Percentiles rank a stretch among this genome's conserved stretches.
phyloP scores from a whole-genome alignment of 92 coral and sea anemone genomes.

The Palythoa grandiflora region DNA sequence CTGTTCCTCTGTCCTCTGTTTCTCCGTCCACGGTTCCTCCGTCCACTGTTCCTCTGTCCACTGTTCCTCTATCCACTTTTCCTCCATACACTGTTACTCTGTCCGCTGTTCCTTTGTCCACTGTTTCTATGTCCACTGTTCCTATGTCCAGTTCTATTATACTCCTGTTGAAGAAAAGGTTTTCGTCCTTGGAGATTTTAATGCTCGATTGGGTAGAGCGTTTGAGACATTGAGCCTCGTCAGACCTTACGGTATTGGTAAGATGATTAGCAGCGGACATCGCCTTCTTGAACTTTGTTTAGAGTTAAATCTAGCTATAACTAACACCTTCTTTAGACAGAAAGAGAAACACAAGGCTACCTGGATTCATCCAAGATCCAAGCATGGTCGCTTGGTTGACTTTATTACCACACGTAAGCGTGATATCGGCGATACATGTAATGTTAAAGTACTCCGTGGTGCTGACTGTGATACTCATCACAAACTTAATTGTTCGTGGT shows the following conservation, averaged over 20 bases:
- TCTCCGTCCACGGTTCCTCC: too few relatives aligned
- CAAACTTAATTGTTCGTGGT: not conserved
- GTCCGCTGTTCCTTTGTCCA: too few relatives aligned
- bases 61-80: too few relatives aligned
- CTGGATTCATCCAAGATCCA: constrained; percentile 32
- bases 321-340: constrained; percentile 8
- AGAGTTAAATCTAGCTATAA: constrained; percentile 1
- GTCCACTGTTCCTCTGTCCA: too few relatives aligned
- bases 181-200: not conserved
- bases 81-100: too few relatives aligned
- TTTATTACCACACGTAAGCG: constrained; percentile 8
- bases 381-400: constrained; percentile 37
- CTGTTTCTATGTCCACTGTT: too few relatives aligned
- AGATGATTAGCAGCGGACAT: constrained; percentile 8
- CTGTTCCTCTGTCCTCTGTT: too few relatives aligned
- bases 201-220: not conserved
- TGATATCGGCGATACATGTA: not conserved
- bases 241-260: constrained; percentile 24
- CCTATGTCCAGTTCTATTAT: too few relatives aligned
- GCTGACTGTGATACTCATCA: constrained; percentile 40
- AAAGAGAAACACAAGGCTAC: constrained; percentile 1
- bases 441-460: constrained; percentile 1
- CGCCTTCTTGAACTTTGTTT: constrained; percentile 24
- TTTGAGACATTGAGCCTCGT: constrained; percentile 15
- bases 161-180: too few relatives aligned